Evolutionary conservation across 2,113 vertebrate species (phyloP).

Genomic region (Okapia johnstoni): DNA sequence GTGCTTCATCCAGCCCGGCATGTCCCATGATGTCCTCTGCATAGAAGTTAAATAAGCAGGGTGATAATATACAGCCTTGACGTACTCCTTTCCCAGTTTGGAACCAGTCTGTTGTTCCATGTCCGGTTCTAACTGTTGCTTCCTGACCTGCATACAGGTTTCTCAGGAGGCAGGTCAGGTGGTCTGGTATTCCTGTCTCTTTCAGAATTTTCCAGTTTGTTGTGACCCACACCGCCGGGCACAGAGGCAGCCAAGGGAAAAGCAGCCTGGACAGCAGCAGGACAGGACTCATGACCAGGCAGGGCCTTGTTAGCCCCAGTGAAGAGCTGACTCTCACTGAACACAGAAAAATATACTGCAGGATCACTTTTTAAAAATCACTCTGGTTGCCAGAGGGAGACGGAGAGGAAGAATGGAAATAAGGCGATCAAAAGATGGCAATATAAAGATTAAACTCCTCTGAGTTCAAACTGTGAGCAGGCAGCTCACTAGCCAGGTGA

Average conservation of each 20-base stretch:
- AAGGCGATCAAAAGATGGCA: neutral
- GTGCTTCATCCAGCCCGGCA: neutral
- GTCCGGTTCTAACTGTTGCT: neutral
- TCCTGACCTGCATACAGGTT: neutral
- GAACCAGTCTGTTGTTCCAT: neutral
- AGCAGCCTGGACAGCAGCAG: neutral
- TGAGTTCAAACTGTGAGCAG: neutral
- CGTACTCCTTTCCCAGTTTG: neutral
- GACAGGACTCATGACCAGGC: neutral
- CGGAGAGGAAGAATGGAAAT: neutral
- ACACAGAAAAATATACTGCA: neutral
- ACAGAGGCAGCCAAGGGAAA: neutral
- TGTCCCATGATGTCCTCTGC: neutral
- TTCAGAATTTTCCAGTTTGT: neutral
- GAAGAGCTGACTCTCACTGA: neutral
- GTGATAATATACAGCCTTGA: neutral
- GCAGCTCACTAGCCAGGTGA: neutral
- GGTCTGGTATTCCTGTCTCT: neutral
- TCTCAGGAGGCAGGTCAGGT: neutral
- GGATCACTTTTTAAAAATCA: neutral
- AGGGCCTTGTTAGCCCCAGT: neutral
- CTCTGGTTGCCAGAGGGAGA: neutral
- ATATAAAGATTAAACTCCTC: neutral
- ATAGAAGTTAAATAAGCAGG: neutral
- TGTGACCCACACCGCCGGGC: neutral